Conservation (phyloP, 2,797 vertebrate genomes). For the Pangasius djambal region DNA sequence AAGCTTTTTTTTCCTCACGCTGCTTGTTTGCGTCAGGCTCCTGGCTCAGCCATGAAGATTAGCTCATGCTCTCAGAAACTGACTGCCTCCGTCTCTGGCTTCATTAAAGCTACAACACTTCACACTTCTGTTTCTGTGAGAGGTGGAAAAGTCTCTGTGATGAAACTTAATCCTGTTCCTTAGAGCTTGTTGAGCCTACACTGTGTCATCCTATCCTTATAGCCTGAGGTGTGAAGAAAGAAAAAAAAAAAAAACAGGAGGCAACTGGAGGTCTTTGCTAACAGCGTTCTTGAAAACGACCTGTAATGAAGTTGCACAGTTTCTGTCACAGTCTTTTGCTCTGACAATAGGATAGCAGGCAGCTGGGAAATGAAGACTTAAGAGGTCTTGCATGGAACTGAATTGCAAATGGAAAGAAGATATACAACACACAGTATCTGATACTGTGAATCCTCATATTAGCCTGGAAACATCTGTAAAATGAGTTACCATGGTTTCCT, state of each 20-base stretch:
- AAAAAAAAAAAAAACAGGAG: slow-evolving; percentile 18
- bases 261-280: slow-evolving; percentile 34
- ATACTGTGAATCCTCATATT: not conserved
- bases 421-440: not conserved
- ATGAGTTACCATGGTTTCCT: not conserved
- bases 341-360: slow-evolving; percentile 29
- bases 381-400: not conserved
- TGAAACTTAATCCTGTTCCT: slow-evolving; percentile 58
- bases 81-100: slow-evolving; percentile 26
- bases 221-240: slow-evolving; percentile 35
- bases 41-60: slow-evolving; percentile 19
- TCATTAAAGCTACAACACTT: slow-evolving; percentile 50
- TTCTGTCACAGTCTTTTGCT: slow-evolving; percentile 38
- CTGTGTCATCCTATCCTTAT: slow-evolving; percentile 52
- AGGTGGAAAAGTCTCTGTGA: slow-evolving; percentile 24
- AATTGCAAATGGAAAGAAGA: slow-evolving; percentile 8
- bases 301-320: slow-evolving; percentile 47
- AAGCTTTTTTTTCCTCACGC: not conserved
- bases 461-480: not conserved
- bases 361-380: slow-evolving; percentile 39
- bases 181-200: slow-evolving; percentile 33
- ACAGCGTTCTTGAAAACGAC: slow-evolving; percentile 36
- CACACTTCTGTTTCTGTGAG: slow-evolving; percentile 41
- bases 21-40: not conserved
- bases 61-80: slow-evolving; percentile 26